phyloP scores from a whole-genome alignment of 2,888 invertebrate genomes.

The Tortrix viridana region DNA sequence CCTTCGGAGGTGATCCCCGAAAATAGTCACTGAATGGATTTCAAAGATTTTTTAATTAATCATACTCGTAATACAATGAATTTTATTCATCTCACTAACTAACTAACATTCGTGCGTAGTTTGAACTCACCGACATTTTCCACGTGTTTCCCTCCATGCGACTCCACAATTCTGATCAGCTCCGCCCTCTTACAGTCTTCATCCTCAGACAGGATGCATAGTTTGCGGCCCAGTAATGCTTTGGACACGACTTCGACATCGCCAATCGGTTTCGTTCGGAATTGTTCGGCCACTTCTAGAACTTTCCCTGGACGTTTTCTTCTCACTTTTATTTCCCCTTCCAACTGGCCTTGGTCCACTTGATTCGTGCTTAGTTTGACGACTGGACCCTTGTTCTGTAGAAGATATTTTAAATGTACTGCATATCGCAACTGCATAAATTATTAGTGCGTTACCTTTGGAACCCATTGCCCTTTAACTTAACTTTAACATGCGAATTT shows the following conservation, averaged over 20 bases:
- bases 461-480: too few relatives aligned
- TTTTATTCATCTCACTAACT: too few relatives aligned
- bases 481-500: too few relatives aligned
- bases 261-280: slow-evolving; percentile 47
- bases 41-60: too few relatives aligned
- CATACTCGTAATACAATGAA: too few relatives aligned
- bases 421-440: neutral
- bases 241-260: slow-evolving; percentile 52
- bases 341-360: slow-evolving; percentile 56
- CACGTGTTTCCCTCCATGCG: slow-evolving; percentile 68
- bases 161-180: slow-evolving; percentile 59
- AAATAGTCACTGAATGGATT: too few relatives aligned
- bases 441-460: too few relatives aligned
- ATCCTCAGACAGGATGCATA: slow-evolving; percentile 68
- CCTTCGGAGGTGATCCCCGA: too few relatives aligned
- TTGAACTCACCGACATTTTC: slow-evolving; percentile 60
- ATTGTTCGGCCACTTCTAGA: slow-evolving; percentile 62
- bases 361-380: slow-evolving; percentile 63
- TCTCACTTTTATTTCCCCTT: slow-evolving; percentile 46
- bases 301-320: slow-evolving; percentile 55
- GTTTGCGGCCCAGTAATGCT: slow-evolving; percentile 60
- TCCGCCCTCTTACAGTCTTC: slow-evolving; percentile 61
- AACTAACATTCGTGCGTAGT: too few relatives aligned
- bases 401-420: neutral
- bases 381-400: slow-evolving; percentile 60